A percentile compares a stretch with the other conserved stretches of the same genome.
Conservation (phyloP, 35 echinoderm and acorn worm genomes). For the Stichopus chloronotus region DNA sequence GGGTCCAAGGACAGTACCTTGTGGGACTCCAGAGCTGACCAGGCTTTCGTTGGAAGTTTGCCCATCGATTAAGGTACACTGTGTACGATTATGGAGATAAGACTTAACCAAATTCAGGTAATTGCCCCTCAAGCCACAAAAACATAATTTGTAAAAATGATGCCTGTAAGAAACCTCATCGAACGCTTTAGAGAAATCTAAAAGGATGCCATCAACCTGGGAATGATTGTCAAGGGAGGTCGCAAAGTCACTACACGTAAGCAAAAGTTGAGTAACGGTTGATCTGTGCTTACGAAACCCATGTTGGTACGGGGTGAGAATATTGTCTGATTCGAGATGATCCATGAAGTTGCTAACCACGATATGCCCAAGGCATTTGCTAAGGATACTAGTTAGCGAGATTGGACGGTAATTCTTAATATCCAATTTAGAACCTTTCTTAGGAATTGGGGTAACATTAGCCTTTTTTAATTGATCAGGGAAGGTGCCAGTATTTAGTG, state of each 20-base stretch:
- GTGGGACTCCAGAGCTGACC: too few species aligned
- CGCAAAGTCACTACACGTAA: conserved; percentile 35
- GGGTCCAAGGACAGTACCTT: too few species aligned
- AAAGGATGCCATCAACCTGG: background rate
- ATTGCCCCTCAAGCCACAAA: background rate
- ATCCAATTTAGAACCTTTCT: conserved; percentile 61
- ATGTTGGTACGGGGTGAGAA: conserved; percentile 65
- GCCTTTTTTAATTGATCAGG: conserved; percentile 65
- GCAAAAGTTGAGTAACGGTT: conserved; percentile 63
- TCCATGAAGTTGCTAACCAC: conserved; percentile 53
- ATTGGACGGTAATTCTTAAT: conserved; percentile 60
- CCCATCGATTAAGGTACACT: background rate
- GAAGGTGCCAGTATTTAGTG: too few species aligned
- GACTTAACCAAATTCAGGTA: too few species aligned
- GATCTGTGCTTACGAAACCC: conserved; percentile 55
- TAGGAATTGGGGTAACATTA: conserved; percentile 71
- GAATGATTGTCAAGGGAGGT: background rate
- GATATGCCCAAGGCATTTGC: conserved; percentile 74
- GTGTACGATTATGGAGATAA: too few species aligned
- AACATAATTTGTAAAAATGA: background rate
- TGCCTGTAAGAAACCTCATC: too few species aligned
- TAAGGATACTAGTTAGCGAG: conserved; percentile 63
- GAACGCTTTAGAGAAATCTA: conserved; percentile 32
- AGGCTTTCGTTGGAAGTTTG: conserved; percentile 2
- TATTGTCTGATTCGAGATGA: conserved; percentile 58